phyloP scores from a whole-genome alignment of 1,140 invertebrate species.

The Ericerus pela region DNA sequence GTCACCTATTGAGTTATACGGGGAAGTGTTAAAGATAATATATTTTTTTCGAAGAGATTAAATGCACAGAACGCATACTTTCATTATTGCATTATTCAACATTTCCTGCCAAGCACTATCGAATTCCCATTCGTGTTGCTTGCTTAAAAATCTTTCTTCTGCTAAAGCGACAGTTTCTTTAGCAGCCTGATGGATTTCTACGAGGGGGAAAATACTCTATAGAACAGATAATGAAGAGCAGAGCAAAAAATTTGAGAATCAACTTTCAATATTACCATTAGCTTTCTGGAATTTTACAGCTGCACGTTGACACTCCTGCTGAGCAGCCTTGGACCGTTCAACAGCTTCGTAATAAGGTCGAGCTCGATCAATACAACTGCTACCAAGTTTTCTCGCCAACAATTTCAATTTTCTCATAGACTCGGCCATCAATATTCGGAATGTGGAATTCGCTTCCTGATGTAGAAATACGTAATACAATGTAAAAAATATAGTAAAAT shows the following conservation, averaged over 20 bases:
- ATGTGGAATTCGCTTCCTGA: constrained; percentile 67
- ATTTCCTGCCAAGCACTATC: constrained; percentile 96
- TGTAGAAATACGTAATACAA: neutral
- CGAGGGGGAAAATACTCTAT: constrained; percentile 13
- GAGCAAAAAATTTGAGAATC: neutral
- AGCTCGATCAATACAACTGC: constrained; percentile 65
- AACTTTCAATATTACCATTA: constrained; percentile 46
- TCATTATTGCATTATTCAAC: constrained; percentile 87
- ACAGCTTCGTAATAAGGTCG: constrained; percentile 78
- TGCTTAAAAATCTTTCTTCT: constrained; percentile 70
- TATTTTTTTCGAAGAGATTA: neutral
- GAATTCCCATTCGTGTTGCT: constrained; percentile 67
- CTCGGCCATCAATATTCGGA: constrained; percentile 68
- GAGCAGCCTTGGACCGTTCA: constrained; percentile 48
- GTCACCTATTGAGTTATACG: too few species aligned
- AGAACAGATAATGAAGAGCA: neutral
- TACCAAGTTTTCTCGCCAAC: constrained; percentile 65
- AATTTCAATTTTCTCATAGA: constrained; percentile 68
- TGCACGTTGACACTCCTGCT: constrained; percentile 71
- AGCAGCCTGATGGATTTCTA: constrained; percentile 77
- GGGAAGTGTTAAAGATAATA: neutral
- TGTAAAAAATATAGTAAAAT: neutral
- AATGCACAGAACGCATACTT: constrained; percentile 40
- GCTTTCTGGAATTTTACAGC: constrained; percentile 84
- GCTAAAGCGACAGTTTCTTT: constrained; percentile 87